Percentiles rank a stretch among this genome's conserved stretches.
These are phyloP conservation scores for Oeneis ivallda DNA, from an alignment of 2,888 invertebrate species.

Conservation along the genomic window DNA sequence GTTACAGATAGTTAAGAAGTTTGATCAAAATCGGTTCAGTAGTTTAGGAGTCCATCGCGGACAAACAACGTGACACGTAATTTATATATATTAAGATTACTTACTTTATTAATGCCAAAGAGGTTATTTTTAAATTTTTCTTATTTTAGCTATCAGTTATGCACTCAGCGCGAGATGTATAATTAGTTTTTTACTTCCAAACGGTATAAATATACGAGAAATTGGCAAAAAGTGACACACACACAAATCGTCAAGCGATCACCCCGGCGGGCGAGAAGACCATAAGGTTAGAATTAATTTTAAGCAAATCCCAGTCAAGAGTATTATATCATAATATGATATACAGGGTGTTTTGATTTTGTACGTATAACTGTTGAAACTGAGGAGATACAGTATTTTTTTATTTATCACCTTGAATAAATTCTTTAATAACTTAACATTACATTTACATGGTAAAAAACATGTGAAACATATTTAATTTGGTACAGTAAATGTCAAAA, in stretches of 20 bases:
- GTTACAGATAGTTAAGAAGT: too few species aligned
- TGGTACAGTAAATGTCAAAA: too few species aligned
- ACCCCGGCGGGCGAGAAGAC: slow-evolving; percentile 54
- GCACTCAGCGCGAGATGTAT: neutral
- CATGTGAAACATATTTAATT: too few species aligned
- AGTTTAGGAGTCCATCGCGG: too few species aligned
- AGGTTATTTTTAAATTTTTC: too few species aligned
- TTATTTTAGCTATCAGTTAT: neutral
- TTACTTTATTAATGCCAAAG: neutral
- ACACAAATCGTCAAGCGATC: slow-evolving; percentile 59
- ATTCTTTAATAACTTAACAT: too few species aligned
- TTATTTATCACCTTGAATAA: too few species aligned
- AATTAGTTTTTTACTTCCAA: neutral
- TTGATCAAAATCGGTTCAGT: too few species aligned
- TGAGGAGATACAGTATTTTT: neutral
- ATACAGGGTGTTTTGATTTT: slow-evolving; percentile 1
- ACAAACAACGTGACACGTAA: too few species aligned
- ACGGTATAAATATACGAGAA: slow-evolving; percentile 8
- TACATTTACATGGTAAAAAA: too few species aligned
- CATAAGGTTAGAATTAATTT: slow-evolving; percentile 71
- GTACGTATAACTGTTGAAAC: neutral
- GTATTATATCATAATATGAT: neutral
- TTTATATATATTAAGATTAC: too few species aligned
- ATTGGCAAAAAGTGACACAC: slow-evolving; percentile 17
- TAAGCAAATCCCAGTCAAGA: slow-evolving; percentile 51